Conservation (phyloP, 2,888 invertebrate genomes). For the Andrena marginata region DNA sequence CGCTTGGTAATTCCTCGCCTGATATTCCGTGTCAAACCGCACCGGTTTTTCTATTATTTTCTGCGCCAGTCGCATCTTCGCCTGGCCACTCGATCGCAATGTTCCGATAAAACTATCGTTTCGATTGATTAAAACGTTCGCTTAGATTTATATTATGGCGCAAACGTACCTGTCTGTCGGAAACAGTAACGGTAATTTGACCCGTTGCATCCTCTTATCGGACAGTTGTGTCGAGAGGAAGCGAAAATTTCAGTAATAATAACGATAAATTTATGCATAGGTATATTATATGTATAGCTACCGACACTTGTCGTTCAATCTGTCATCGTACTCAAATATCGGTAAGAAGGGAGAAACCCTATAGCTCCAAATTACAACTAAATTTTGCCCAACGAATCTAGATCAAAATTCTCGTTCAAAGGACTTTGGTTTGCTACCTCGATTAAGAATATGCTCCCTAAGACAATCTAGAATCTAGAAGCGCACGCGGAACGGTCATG, state of each 20-base stretch:
- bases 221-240: too few species aligned
- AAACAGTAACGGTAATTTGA: not conserved
- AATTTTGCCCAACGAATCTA: not conserved
- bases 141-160: not conserved
- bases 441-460: slow-evolving; percentile 26
- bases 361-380: too few species aligned
- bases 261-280: too few species aligned
- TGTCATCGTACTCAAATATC: too few species aligned
- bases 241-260: too few species aligned
- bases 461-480: not conserved
- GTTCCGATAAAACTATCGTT: not conserved
- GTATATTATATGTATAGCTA: too few species aligned
- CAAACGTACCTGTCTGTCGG: not conserved
- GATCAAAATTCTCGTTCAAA: not conserved
- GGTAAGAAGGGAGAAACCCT: too few species aligned
- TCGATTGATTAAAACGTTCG: slow-evolving; percentile 15
- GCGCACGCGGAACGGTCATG: slow-evolving; percentile 14
- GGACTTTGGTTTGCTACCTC: not conserved
- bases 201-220: not conserved
- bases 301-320: too few species aligned
- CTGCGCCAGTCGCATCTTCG: not conserved
- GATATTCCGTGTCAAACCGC: slow-evolving; percentile 32
- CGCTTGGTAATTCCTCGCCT: slow-evolving; percentile 38
- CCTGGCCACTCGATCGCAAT: not conserved
- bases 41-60: slow-evolving; percentile 20